Conservation (phyloP, 92 coral and sea anemone species). For the Isaurus tuberculatus region DNA sequence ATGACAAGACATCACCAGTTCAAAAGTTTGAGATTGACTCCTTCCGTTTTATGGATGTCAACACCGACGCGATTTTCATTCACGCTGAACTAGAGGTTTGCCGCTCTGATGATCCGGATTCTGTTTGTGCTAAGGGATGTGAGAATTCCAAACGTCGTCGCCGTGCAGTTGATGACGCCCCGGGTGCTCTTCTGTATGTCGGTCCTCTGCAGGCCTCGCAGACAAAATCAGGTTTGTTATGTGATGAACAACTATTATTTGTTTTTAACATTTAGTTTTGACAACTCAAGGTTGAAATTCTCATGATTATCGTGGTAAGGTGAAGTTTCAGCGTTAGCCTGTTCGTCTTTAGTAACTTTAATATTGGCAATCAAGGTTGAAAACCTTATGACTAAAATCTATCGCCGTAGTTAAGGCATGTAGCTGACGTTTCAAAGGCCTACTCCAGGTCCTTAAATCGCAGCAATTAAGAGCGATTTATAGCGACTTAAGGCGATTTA, state of each 20-base stretch:
- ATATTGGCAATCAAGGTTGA: no score
- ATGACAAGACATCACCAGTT: conserved; percentile 30
- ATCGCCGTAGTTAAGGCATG: no score
- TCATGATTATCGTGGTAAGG: no score
- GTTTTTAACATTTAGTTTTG: background rate
- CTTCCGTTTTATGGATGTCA: conserved; percentile 65
- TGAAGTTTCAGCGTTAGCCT: no score
- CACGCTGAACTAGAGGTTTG: conserved; percentile 81
- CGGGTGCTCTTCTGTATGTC: conserved; percentile 53
- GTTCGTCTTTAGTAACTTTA: no score
- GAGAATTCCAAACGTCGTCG: conserved; percentile 55
- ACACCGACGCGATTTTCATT: conserved; percentile 51
- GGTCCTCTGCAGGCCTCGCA: conserved; percentile 59
- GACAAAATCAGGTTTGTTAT: conserved; percentile 26
- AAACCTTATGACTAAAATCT: no score
- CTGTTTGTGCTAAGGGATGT: conserved; percentile 80
- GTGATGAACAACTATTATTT: background rate
- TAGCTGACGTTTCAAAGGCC: no score
- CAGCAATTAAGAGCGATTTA: no score
- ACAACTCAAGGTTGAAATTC: no score
- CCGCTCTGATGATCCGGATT: conserved; percentile 66
- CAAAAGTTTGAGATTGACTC: conserved; percentile 66
- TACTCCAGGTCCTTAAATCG: no score
- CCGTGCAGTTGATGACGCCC: conserved; percentile 44
- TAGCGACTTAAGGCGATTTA: no score